phyloP scores from a whole-genome alignment of 2,113 vertebrate genomes.

The Esox niger region DNA sequence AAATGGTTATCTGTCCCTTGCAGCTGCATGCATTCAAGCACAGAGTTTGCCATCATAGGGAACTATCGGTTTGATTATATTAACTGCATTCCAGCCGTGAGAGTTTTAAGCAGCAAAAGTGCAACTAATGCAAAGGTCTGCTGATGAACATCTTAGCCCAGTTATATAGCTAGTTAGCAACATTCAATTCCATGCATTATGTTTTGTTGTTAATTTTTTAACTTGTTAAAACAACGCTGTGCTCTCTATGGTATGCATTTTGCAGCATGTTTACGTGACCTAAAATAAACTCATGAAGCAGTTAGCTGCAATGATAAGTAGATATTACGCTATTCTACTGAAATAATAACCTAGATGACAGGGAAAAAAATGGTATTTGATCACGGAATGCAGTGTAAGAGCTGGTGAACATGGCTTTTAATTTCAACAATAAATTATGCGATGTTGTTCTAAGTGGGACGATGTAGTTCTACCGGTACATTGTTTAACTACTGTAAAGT shows the following conservation, averaged over 20 bases:
- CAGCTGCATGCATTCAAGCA: conserved; percentile 1
- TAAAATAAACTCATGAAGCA: neutral
- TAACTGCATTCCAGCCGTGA: neutral
- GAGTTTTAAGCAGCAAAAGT: neutral
- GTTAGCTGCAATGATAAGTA: neutral
- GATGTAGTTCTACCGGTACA: too few relatives aligned
- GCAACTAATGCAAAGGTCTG: neutral
- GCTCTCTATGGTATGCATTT: neutral
- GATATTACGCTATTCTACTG: neutral
- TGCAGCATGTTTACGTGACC: neutral
- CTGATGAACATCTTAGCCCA: neutral
- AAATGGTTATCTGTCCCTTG: neutral
- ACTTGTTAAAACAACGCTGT: neutral
- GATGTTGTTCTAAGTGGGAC: too few relatives aligned
- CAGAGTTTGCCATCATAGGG: neutral
- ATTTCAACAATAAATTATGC: neutral
- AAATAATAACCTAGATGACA: neutral
- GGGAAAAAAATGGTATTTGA: neutral
- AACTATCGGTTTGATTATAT: neutral
- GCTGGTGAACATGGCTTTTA: conserved; percentile 1
- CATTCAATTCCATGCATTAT: neutral
- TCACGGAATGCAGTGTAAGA: neutral
- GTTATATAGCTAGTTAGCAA: neutral
- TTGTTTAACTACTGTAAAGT: too few relatives aligned
- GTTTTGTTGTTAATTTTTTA: neutral